phyloP scores from a whole-genome alignment of 1,140 invertebrate species.

The Drosophila melanogaster region Release_6_plus_ISO1_MT NT_037436.4:8465001-8465500 shows the following conservation, averaged over 20 bases:
- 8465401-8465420: conserved; percentile 74
- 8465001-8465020: conserved; percentile 62
- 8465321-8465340: conserved; percentile 83
- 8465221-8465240: conserved; percentile 82
- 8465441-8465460: conserved; percentile 69
- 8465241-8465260: conserved; percentile 68
- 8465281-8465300: conserved; percentile 74
- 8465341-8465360: conserved; percentile 78
- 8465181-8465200: conserved; percentile 75
- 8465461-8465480: conserved; percentile 46
- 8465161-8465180: conserved; percentile 33
- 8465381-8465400: conserved; percentile 49
- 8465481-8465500: conserved; percentile 59
- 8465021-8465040: conserved; percentile 49
- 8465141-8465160: conserved; percentile 16
- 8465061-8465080: conserved; percentile 74
- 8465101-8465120: conserved; percentile 60
- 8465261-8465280: conserved; percentile 82
- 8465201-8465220: conserved; percentile 78
- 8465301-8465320: conserved; percentile 71
- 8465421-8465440: conserved; percentile 75
- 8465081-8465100: conserved; percentile 64
- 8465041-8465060: conserved; percentile 66
- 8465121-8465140: conserved; percentile 70
- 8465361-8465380: conserved; percentile 52